Conservation (phyloP, 1,140 invertebrate species). For the Philaenus spumarius region DNA sequence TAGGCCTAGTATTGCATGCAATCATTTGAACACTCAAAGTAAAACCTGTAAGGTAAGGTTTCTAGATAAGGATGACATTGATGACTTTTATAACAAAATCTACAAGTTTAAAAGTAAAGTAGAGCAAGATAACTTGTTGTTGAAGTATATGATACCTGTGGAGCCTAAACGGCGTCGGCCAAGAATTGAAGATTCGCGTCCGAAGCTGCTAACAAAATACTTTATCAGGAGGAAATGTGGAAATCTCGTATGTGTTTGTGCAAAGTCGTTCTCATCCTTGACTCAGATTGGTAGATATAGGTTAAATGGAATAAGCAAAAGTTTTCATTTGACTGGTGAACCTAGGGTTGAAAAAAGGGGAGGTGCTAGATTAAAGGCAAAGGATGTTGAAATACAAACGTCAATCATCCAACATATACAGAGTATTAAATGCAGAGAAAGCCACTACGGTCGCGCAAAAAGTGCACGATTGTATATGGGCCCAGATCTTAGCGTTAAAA, state of each 20-base stretch:
- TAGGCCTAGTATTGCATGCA: constrained; percentile 9
- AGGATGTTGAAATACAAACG: not conserved
- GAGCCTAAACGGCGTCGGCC: not conserved
- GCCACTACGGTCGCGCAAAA: constrained; percentile 13
- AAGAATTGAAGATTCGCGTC: not conserved
- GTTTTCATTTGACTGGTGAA: constrained; percentile 2
- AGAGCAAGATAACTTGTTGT: constrained; percentile 6
- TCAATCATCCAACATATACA: constrained; percentile 1
- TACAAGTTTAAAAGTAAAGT: not conserved
- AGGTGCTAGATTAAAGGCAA: not conserved
- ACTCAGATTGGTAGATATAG: not conserved
- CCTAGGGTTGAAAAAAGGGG: constrained; percentile 2
- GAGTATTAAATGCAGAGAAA: not conserved
- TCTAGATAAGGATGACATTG: constrained; percentile 3
- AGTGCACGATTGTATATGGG: not conserved
- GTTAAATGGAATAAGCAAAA: not conserved
- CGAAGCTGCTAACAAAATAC: not conserved
- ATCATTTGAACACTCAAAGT: constrained; percentile 3
- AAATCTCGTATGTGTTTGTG: not conserved
- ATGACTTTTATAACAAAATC: constrained; percentile 11
- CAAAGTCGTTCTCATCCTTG: constrained; percentile 7
- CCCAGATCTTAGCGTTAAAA: constrained; percentile 5
- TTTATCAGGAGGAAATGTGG: constrained; percentile 10
- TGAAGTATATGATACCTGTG: not conserved
- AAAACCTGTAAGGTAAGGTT: not conserved